Evolutionary conservation across 2,113 vertebrate genomes (phyloP).

Genomic region (Hemichromis elongatus): DNA sequence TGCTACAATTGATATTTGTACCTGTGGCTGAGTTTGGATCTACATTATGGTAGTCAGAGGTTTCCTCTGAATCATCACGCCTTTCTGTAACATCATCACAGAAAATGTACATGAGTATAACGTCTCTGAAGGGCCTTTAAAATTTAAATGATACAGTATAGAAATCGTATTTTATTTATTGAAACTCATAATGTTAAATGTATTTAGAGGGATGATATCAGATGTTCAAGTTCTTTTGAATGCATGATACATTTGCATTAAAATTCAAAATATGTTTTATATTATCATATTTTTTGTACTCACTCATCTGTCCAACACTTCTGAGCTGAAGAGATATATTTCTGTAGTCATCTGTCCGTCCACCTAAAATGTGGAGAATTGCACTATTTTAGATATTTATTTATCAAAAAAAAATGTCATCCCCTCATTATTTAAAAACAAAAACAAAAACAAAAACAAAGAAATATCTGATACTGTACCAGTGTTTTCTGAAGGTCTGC

Average conservation of each 20-base stretch:
- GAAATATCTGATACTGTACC: neutral
- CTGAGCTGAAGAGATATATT: neutral
- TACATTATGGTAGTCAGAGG: neutral
- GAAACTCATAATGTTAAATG: neutral
- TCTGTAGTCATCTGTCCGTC: neutral
- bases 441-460: no score
- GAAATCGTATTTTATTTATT: rapidly evolving
- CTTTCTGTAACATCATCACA: rapidly evolving
- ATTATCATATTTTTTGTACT: neutral
- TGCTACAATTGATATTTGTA: neutral
- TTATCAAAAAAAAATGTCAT: rapidly evolving
- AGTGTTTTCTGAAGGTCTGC: rapidly evolving
- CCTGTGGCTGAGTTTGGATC: neutral
- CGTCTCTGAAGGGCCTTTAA: neutral
- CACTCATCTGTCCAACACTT: neutral
- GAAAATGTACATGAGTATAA: neutral
- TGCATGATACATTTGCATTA: rapidly evolving
- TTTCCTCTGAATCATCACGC: neutral
- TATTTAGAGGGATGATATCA: neutral
- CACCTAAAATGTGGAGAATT: neutral
- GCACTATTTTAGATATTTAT: rapidly evolving
- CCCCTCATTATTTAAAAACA: rapidly evolving
- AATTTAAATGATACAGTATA: neutral
- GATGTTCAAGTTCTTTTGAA: neutral
- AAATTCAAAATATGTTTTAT: rapidly evolving